These are phyloP conservation scores for Haliaeetus leucogaster DNA, from an alignment of 2,113 vertebrate species.

Conservation along the genomic window DNA sequence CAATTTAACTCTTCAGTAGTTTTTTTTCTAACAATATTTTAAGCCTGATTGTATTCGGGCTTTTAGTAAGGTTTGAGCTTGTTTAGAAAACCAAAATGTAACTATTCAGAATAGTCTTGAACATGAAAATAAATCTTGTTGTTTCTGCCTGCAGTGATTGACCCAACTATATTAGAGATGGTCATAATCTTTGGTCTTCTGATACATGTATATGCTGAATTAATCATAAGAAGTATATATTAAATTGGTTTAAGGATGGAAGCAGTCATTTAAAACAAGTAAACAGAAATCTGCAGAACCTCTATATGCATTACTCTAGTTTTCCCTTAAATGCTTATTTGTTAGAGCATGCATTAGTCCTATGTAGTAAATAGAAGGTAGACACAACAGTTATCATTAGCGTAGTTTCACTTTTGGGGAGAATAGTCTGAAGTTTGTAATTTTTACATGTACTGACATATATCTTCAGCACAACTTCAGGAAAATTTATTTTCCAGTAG, in stretches of 20 bases:
- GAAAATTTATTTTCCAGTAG: not conserved
- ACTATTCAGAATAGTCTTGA: not conserved
- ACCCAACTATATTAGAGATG: not conserved
- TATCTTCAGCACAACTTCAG: not conserved
- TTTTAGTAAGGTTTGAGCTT: not conserved
- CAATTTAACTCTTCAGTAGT: not conserved
- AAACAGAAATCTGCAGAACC: not conserved
- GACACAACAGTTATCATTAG: not conserved
- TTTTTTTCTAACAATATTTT: not conserved
- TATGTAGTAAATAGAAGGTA: not conserved
- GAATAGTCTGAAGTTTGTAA: not conserved
- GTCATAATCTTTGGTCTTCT: not conserved
- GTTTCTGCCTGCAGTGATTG: not conserved
- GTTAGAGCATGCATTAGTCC: not conserved
- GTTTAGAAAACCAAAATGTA: not conserved
- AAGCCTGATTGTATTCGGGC: not conserved
- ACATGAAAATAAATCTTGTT: not conserved
- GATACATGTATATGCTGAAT: not conserved
- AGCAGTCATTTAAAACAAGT: not conserved
- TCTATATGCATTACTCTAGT: not conserved
- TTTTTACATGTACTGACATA: not conserved
- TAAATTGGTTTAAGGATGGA: not conserved
- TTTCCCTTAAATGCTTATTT: not conserved
- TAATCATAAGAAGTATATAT: not conserved
- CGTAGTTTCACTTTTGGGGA: not conserved